Evolutionary conservation across 2,888 invertebrate genomes (phyloP).

Genomic region (Apomyelois bistriatella): DNA sequence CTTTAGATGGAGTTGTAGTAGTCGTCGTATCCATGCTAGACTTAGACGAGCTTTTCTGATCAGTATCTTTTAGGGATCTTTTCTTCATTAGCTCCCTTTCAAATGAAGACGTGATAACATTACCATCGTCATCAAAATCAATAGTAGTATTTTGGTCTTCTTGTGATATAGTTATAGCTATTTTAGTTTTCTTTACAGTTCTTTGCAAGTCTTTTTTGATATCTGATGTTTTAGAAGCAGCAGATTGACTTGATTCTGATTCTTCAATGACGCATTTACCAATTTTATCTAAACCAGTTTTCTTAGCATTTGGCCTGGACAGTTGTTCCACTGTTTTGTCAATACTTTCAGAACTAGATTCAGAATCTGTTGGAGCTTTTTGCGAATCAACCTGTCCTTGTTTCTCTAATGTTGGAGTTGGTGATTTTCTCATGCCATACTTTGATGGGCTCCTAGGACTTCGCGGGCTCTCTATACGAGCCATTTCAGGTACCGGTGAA

Average conservation of each 20-base stretch:
- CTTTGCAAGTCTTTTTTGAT: conserved; percentile 70
- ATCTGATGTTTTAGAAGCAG: conserved; percentile 72
- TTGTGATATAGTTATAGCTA: conserved; percentile 76
- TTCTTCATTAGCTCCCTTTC: conserved; percentile 67
- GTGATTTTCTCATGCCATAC: conserved; percentile 63
- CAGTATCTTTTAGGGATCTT: conserved; percentile 64
- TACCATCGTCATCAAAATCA: conserved; percentile 74
- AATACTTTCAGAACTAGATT: conserved; percentile 78
- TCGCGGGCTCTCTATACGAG: conserved; percentile 66
- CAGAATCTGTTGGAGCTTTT: conserved; percentile 80
- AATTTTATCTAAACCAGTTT: conserved; percentile 63
- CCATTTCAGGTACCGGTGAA: conserved; percentile 59
- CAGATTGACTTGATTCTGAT: conserved; percentile 81
- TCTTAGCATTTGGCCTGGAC: conserved; percentile 69
- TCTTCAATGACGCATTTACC: conserved; percentile 74
- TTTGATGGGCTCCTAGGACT: conserved; percentile 71
- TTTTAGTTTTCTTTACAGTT: conserved; percentile 73
- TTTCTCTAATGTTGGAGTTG: conserved; percentile 82
- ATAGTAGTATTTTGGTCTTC: conserved; percentile 77
- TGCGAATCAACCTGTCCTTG: conserved; percentile 79
- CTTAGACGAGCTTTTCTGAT: conserved; percentile 79
- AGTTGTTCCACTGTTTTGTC: conserved; percentile 72
- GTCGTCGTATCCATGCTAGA: conserved; percentile 79
- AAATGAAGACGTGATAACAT: conserved; percentile 69
- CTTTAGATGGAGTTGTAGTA: conserved; percentile 72